A percentile compares a stretch with the other conserved stretches of the same genome.
phyloP scores from a whole-genome alignment of 2,888 invertebrate species.

The Papilio protenor region DNA sequence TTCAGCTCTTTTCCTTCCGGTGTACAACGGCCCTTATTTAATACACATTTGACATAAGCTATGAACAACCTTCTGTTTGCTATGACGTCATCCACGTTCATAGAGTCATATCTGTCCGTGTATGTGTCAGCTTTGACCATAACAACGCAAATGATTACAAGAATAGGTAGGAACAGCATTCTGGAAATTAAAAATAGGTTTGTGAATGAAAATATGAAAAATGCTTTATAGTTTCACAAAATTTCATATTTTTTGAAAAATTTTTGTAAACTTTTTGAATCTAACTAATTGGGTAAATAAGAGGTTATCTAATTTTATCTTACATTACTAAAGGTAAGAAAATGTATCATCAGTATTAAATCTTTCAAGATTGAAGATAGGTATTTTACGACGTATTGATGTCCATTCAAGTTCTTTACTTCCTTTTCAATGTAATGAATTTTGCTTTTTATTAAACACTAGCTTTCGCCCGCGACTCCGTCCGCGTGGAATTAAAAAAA shows the following conservation, averaged over 20 bases:
- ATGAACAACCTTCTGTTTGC: slow-evolving; percentile 86
- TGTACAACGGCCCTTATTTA: slow-evolving; percentile 87
- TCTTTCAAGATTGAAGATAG: slow-evolving; percentile 8
- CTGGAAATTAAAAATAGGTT: slow-evolving; percentile 47
- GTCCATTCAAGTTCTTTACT: not conserved
- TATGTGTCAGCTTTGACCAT: slow-evolving; percentile 66
- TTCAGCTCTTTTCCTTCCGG: slow-evolving; percentile 89
- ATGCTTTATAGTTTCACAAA: too few species aligned
- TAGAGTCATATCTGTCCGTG: slow-evolving; percentile 87
- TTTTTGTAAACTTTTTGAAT: too few species aligned
- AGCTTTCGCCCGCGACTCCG: too few species aligned
- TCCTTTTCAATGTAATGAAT: not conserved
- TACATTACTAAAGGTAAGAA: slow-evolving; percentile 10
- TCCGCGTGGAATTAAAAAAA: too few species aligned
- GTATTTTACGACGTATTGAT: not conserved
- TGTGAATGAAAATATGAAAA: too few species aligned
- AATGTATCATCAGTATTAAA: slow-evolving; percentile 10
- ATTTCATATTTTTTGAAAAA: too few species aligned
- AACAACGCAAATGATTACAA: slow-evolving; percentile 50
- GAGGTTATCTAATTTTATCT: not conserved
- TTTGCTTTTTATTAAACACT: too few species aligned
- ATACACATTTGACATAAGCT: slow-evolving; percentile 88
- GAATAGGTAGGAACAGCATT: slow-evolving; percentile 59
- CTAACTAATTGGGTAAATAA: too few species aligned
- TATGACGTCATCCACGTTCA: slow-evolving; percentile 88